A percentile compares a stretch with the other conserved stretches of the same genome.
These are phyloP conservation scores for Malachius bipustulatus DNA, from an alignment of 2,888 invertebrate species.

Conservation along the genomic window DNA sequence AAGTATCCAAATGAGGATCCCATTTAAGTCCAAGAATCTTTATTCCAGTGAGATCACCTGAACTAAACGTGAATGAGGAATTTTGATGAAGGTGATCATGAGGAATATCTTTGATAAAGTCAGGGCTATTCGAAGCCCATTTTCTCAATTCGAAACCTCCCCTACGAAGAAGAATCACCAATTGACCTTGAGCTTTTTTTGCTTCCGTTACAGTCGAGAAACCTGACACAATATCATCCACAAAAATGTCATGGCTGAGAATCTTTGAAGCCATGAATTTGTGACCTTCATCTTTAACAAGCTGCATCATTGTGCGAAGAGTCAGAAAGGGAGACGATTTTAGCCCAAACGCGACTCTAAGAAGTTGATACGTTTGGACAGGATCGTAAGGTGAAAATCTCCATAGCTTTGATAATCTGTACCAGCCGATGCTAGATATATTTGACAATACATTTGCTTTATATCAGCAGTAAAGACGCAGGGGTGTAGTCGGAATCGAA, in stretches of 20 bases:
- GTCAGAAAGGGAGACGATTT: conserved; percentile 17
- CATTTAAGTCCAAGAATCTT: conserved; percentile 16
- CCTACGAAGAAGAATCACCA: conserved; percentile 3
- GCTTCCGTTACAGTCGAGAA: conserved; percentile 10
- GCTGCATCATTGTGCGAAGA: conserved; percentile 13
- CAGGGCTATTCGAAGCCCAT: conserved; percentile 11
- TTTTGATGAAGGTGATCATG: conserved; percentile 3
- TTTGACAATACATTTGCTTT: conserved; percentile 17
- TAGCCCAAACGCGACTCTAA: conserved; percentile 20
- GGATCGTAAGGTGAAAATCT: conserved; percentile 8
- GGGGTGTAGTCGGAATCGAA: conserved; percentile 11
- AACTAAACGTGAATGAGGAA: not conserved
- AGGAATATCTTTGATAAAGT: conserved; percentile 10
- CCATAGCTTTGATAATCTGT: conserved; percentile 18
- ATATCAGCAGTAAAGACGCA: conserved; percentile 13
- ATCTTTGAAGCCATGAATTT: conserved; percentile 14
- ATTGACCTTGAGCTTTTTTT: conserved; percentile 7
- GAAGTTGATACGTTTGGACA: too few relatives aligned
- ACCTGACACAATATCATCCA: conserved; percentile 18
- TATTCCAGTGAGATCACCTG: conserved; percentile 6
- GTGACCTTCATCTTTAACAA: conserved; percentile 15
- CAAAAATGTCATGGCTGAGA: conserved; percentile 17
- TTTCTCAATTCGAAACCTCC: conserved; percentile 15
- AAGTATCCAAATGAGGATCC: too few relatives aligned
- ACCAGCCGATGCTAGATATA: conserved; percentile 12